Evolutionary conservation across 1,140 invertebrate species (phyloP).

Genomic region (Atta cephalotes): DNA sequence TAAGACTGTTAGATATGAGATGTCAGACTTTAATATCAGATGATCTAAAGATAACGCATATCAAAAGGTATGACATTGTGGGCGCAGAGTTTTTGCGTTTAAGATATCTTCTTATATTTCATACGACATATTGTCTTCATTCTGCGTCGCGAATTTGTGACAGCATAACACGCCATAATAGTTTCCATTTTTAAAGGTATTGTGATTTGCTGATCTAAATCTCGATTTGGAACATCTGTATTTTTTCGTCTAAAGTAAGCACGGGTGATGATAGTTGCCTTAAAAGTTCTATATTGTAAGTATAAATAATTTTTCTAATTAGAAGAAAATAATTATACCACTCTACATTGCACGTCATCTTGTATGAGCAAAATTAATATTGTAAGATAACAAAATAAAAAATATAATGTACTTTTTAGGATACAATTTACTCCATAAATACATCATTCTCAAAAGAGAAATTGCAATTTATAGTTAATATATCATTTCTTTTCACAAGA

Average conservation of each 20-base stretch:
- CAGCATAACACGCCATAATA: neutral
- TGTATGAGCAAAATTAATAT: conserved; percentile 14
- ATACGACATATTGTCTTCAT: neutral
- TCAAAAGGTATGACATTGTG: conserved; percentile 53
- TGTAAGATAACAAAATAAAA: conserved; percentile 5
- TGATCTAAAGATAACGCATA: conserved; percentile 58
- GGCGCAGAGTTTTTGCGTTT: conserved; percentile 1
- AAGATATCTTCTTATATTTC: conserved; percentile 1
- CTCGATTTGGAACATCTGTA: neutral
- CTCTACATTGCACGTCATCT: neutral
- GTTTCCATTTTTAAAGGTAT: neutral
- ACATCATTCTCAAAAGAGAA: neutral
- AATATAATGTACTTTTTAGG: conserved; percentile 36
- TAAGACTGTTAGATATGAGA: conserved; percentile 40
- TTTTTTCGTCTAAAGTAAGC: neutral
- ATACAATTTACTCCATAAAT: conserved; percentile 9
- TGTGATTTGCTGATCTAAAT: neutral
- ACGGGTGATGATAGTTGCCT: neutral
- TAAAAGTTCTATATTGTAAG: conserved; percentile 27
- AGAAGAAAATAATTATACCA: neutral
- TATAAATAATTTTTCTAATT: conserved; percentile 42
- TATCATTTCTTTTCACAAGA: conserved; percentile 41
- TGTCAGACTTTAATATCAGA: conserved; percentile 52
- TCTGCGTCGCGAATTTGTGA: neutral
- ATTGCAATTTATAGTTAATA: neutral